Evolutionary conservation across 2,888 invertebrate genomes (phyloP).

Genomic region (Tipula vernalis): DNA sequence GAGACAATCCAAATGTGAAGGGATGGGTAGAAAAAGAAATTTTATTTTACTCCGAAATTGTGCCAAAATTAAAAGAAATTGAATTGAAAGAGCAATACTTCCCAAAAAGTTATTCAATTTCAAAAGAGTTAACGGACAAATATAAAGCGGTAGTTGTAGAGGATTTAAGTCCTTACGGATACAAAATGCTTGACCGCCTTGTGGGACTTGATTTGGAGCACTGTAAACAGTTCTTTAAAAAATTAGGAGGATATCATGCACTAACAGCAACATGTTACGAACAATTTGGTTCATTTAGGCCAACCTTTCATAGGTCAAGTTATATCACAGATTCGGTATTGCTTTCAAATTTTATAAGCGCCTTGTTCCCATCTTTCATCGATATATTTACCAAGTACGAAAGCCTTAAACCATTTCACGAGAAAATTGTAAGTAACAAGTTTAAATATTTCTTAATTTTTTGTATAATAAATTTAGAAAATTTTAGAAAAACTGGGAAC

Average conservation of each 20-base stretch:
- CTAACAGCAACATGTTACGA: neutral
- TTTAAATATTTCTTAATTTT: no score
- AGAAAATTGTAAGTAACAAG: neutral
- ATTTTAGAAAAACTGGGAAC: neutral
- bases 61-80: neutral
- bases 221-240: neutral
- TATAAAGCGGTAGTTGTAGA: neutral
- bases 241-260: neutral
- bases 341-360: neutral
- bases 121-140: neutral
- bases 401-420: neutral
- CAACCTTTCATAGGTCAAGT: neutral
- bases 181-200: neutral
- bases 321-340: neutral
- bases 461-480: no score
- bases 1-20: no score
- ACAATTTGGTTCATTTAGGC: neutral
- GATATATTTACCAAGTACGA: neutral
- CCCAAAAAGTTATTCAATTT: neutral
- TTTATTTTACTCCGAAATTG: neutral
- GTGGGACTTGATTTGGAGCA: neutral
- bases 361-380: neutral
- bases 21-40: neutral
- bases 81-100: neutral
- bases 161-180: neutral